Evolutionary conservation across 23 tunicate species (phyloP).

Genomic region (Halocynthia aurantium): DNA sequence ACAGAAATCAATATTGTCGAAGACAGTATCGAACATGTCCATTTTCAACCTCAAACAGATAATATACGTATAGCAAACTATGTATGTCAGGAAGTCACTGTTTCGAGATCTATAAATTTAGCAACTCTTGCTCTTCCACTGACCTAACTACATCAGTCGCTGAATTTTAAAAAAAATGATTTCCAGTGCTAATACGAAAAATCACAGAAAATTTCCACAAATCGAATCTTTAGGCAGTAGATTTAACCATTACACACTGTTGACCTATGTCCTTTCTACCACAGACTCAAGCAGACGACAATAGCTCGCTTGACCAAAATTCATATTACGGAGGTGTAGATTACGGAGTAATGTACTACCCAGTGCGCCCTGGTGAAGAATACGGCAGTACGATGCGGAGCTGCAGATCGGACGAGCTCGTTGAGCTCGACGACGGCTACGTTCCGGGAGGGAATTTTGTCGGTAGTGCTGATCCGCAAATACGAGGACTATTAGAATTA

Average conservation of each 20-base stretch:
- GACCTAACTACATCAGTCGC: no score
- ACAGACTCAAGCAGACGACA: neutral
- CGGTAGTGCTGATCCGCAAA: constrained; percentile 11
- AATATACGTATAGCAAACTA: no score
- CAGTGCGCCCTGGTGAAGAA: neutral
- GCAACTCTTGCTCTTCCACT: no score
- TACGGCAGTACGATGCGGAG: neutral
- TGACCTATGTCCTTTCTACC: neutral
- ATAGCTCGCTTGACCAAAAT: neutral
- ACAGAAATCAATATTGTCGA: no score
- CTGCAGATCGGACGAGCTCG: neutral
- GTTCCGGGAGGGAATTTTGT: constrained; percentile 7
- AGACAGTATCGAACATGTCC: no score
- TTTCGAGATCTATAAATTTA: no score
- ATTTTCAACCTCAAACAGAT: no score
- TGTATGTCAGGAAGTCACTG: no score
- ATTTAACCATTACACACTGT: neutral
- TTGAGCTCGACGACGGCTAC: neutral
- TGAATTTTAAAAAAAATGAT: no score
- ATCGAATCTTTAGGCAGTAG: neutral
- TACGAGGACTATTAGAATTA: neutral
- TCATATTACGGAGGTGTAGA: neutral
- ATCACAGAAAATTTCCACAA: neutral
- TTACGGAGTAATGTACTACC: no score
- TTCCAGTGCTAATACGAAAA: neutral